Evolutionary conservation across 2,113 vertebrate genomes (phyloP).

Genomic region (Ictidomys tridecemlineatus): DNA sequence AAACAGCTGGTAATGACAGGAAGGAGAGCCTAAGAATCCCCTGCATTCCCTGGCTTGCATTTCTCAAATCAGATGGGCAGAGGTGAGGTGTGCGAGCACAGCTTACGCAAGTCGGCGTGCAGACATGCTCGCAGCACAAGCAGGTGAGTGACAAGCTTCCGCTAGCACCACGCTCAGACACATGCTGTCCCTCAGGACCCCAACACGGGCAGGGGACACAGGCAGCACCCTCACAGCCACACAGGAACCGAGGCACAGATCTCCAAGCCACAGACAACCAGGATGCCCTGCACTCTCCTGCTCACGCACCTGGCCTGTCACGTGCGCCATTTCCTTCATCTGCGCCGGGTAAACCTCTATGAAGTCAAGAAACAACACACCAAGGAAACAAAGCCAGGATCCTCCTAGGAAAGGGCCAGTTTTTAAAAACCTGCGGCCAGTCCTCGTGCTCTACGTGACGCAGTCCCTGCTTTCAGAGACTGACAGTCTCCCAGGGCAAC

Average conservation of each 20-base stretch:
- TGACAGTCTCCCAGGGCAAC: neutral
- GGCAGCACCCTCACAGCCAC: neutral
- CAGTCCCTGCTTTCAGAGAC: neutral
- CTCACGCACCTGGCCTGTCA: no score
- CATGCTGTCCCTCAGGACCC: accelerated
- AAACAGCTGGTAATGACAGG: neutral
- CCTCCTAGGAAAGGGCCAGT: no score
- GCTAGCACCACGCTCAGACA: no score
- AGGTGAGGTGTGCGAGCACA: neutral
- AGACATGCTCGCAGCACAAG: accelerated
- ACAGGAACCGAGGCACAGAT: neutral
- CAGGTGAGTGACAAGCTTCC: accelerated
- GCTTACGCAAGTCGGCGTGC: neutral
- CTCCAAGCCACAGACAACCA: neutral
- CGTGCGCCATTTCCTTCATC: neutral
- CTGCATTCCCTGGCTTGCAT: neutral
- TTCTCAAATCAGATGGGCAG: neutral
- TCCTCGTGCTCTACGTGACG: neutral
- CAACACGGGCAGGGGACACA: neutral
- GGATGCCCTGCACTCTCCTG: neutral
- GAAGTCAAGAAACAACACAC: neutral
- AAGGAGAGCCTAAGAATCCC: neutral
- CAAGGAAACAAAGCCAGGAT: neutral
- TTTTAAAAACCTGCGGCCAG: neutral
- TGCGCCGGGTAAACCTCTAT: neutral